phyloP scores from a whole-genome alignment of 1,140 invertebrate genomes.

The Trichoplusia ni region DNA sequence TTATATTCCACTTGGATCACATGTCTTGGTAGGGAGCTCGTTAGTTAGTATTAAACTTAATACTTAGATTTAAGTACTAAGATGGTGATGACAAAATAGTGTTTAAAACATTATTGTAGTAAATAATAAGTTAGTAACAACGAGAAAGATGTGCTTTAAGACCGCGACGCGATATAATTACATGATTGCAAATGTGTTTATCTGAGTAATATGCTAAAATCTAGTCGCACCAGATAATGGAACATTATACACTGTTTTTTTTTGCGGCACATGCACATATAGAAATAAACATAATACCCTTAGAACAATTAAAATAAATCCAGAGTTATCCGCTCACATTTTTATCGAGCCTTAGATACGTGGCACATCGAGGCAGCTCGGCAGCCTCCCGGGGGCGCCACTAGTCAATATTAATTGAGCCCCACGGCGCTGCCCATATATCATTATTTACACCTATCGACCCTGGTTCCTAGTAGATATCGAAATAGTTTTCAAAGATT shows the following conservation, averaged over 20 bases:
- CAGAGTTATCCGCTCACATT: background rate
- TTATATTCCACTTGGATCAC: background rate
- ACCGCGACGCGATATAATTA: too few species aligned
- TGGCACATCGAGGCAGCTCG: background rate
- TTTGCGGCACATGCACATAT: too few species aligned
- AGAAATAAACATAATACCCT: too few species aligned
- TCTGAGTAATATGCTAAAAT: too few species aligned
- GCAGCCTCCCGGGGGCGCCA: background rate
- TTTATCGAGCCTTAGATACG: background rate
- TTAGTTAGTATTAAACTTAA: background rate
- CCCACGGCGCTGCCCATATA: slow-evolving; percentile 13
- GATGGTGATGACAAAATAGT: too few species aligned
- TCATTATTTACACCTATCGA: slow-evolving; percentile 15
- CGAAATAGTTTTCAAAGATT: slow-evolving; percentile 8
- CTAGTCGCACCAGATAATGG: too few species aligned
- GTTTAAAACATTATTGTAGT: too few species aligned
- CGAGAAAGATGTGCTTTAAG: too few species aligned
- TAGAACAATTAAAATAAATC: background rate
- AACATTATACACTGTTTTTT: too few species aligned
- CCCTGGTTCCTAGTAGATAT: slow-evolving; percentile 5
- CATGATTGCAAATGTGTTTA: too few species aligned
- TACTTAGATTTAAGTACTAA: too few species aligned
- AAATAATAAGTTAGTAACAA: too few species aligned
- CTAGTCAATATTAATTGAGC: slow-evolving; percentile 24
- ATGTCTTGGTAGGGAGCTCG: background rate